Conservation (phyloP, 2,797 vertebrate species). For the Dromococcyx pavoninus region DNA sequence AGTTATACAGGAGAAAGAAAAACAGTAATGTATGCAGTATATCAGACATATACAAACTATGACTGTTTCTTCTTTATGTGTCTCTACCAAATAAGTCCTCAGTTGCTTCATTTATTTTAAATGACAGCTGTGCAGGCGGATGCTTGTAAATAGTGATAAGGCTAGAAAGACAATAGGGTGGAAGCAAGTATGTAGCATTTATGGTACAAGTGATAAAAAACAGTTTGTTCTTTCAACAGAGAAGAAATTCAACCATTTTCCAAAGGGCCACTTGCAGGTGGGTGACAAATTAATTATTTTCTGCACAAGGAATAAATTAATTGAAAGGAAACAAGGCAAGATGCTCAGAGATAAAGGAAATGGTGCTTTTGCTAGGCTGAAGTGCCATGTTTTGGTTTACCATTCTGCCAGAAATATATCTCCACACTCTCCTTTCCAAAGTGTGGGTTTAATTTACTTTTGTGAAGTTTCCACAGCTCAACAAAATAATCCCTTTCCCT, state of each 20-base stretch:
- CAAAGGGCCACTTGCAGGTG: conserved; percentile 35
- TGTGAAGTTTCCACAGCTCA: background rate
- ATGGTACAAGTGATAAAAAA: conserved; percentile 12
- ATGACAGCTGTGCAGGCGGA: conserved; percentile 19
- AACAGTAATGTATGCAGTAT: background rate
- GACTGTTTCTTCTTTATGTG: background rate
- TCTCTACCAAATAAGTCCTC: background rate
- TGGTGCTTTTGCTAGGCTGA: background rate
- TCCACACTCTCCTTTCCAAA: background rate
- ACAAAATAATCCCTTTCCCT: background rate
- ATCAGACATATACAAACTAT: background rate
- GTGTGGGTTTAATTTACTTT: background rate
- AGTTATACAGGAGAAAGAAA: background rate
- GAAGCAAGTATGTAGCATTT: conserved; percentile 9
- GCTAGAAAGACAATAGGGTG: background rate
- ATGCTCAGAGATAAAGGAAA: conserved; percentile 35
- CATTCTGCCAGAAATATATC: background rate
- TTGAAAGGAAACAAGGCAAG: conserved; percentile 59
- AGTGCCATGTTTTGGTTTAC: background rate
- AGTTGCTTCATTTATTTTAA: conserved; percentile 40
- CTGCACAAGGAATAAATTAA: conserved; percentile 14
- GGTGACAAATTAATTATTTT: conserved; percentile 43
- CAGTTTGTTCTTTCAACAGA: conserved; percentile 37
- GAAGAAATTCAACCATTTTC: conserved; percentile 49
- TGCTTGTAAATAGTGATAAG: conserved; percentile 30